These are phyloP conservation scores for Samia ricini DNA, from an alignment of 1,140 invertebrate species.

Conservation along the genomic window DNA sequence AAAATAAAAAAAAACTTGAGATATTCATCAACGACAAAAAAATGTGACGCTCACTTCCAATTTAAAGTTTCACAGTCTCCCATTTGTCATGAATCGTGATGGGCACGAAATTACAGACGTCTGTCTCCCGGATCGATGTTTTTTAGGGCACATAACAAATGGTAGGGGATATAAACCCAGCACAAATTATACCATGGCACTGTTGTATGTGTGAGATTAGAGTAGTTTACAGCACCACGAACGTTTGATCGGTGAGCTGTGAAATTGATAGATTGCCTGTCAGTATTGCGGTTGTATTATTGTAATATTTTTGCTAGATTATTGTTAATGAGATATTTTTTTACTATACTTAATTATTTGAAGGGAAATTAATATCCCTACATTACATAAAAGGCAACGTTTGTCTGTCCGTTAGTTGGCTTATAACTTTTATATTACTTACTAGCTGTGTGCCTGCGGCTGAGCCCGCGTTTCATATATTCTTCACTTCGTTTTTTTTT, in stretches of 20 bases:
- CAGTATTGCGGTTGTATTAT: not conserved
- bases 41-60: not conserved
- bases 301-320: not conserved
- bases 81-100: not conserved
- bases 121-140: not conserved
- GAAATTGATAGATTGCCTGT: conserved; percentile 26
- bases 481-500: too few relatives aligned
- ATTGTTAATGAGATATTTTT: not conserved
- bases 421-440: too few relatives aligned
- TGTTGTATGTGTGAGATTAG: conserved; percentile 18
- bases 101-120: not conserved
- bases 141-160: not conserved
- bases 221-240: conserved; percentile 15
- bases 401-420: too few relatives aligned
- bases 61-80: not conserved
- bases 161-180: not conserved
- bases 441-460: too few relatives aligned
- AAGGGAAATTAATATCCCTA: too few relatives aligned
- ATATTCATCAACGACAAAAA: not conserved
- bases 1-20: too few relatives aligned
- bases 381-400: too few relatives aligned
- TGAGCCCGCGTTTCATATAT: too few relatives aligned
- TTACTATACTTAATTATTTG: too few relatives aligned
- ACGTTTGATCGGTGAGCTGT: conserved; percentile 26
- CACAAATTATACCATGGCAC: conserved; percentile 13